Evolutionary conservation across 2,797 vertebrate genomes (phyloP), one percentile per base, ranked within the genome.

Genomic region (Sandelia bainsii): DNA sequence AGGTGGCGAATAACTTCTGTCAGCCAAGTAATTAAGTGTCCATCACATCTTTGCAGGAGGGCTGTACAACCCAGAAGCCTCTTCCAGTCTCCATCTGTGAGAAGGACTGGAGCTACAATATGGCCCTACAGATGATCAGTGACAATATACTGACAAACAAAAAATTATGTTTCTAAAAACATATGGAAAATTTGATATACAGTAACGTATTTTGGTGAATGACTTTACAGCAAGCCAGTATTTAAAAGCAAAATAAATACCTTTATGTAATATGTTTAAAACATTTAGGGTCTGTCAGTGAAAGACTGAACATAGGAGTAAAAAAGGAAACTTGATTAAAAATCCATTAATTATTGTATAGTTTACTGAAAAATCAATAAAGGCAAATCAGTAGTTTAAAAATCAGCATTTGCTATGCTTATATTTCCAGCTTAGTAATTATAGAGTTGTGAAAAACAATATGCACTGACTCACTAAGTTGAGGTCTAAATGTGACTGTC

Each of bases 1-100:
- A 93, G 91, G 91, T 93, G 92, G 91, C 58, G 51, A 82, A 89
- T 90, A 88, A 88, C 91, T 90, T 89, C 90, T 91, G 91, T 93
- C 91, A 92, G 91, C 92, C 92, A 93, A 93, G 92, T 93, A 93
- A 93, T 93, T 93, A 93, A 93, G 88, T 93, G 91, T 93, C 92
- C 90, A 91, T 93, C 91, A 92, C 89, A 85, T 87, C 83, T 79
- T 89, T 72, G 90, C 87, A 88, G 91, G 91, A 88, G 88, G 89
- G 83, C 87, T 79, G 67, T 69, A 86, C 80, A 81, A 79, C 82
- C 84, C 86, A 87, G 66, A 89, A 86, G 83, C 75, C 75, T 84
- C 76, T 75, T 87, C 86, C 87, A 83, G 77, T 82, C 74, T 89
- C 92, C 91, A 91, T 92, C 92, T 93, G 91, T 89, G 89, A 87